phyloP scores from a whole-genome alignment of 2,888 invertebrate genomes.

The Luperina testacea region DNA sequence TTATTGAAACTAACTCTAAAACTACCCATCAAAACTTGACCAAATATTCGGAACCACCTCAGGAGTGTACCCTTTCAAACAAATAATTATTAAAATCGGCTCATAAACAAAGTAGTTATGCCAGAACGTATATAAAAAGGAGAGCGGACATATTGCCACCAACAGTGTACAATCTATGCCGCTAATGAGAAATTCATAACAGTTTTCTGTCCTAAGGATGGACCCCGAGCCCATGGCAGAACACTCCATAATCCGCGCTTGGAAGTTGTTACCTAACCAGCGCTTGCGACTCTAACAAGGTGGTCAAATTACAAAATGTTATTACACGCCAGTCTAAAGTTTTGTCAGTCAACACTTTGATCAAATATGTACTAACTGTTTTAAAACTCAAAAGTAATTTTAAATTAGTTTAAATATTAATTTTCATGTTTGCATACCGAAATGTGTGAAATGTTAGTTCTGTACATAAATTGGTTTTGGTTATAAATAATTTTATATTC shows the following conservation, averaged over 20 bases:
- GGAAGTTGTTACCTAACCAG: not conserved
- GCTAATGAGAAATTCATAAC: not conserved
- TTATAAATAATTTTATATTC: constrained; percentile 31
- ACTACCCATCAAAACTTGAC: no score
- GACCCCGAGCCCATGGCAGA: not conserved
- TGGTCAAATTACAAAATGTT: constrained; percentile 4
- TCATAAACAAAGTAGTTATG: no score
- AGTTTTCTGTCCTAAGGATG: not conserved
- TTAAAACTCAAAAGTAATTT: constrained; percentile 38
- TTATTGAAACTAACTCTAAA: no score
- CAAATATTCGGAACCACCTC: no score
- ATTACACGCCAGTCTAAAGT: not conserved
- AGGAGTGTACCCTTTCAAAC: no score
- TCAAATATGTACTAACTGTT: constrained; percentile 33
- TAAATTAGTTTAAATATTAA: constrained; percentile 48
- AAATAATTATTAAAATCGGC: no score
- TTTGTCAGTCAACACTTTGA: not conserved
- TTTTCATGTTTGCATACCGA: constrained; percentile 34
- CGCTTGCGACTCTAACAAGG: not conserved
- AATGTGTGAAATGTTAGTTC: constrained; percentile 18
- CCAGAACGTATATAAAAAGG: not conserved
- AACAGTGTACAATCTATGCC: not conserved
- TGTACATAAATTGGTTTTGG: constrained; percentile 25
- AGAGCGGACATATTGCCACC: not conserved
- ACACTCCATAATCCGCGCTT: not conserved